Base-by-base conservation (phyloP, 2,888 invertebrate species). In the Epinotia bilunana region DNA sequence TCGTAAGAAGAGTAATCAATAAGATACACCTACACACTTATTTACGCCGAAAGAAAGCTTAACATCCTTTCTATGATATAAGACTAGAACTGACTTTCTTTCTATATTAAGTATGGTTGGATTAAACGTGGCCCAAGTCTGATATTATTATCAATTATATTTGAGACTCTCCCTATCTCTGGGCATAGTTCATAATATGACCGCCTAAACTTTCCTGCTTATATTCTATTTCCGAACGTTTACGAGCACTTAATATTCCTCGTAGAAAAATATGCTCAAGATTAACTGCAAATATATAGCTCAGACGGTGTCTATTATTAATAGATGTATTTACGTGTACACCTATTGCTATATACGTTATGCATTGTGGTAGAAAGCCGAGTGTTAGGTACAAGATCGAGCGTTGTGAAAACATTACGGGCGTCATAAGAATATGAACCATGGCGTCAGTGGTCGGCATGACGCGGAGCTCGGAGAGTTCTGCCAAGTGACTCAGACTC, bases 381-480 rank as follows among this genome's bases (percentile, higher is more conserved):
- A 65, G 53, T 65, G 53, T n/a, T 28, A 64, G 63, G 49, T 16
- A 18, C 20, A 63, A 20, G 49, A 46, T n/a, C 33, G 4, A 70
- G 58, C 70, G 58, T 64, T 18, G 72, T 69, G 68, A 61, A 73
- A 74, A 65, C 60, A 67, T 65, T 16, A n/a, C 53, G 65, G 60
- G 61, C 75, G 75, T 75, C 75, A 75, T 67, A 62, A 71, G 55
- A 67, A 49, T 58, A 62, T 33, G 71, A 20, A 20, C 53, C 57
- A 60, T 71, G 73, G 60, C 75, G 73, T 65, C 77, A 68, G 60
- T 46, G 67, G 63, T 72, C 67, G 72, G 18, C 60, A 74, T 77
- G 79, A 78, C 79, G 79, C n/a, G 71, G 39, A 5, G 13, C 53
- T 2, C n/a, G 16, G 55, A 67, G 72, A 39, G 71, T 53, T 74